Conservation (phyloP, 2,888 invertebrate species). For the Rhyacophila evoluta region DNA sequence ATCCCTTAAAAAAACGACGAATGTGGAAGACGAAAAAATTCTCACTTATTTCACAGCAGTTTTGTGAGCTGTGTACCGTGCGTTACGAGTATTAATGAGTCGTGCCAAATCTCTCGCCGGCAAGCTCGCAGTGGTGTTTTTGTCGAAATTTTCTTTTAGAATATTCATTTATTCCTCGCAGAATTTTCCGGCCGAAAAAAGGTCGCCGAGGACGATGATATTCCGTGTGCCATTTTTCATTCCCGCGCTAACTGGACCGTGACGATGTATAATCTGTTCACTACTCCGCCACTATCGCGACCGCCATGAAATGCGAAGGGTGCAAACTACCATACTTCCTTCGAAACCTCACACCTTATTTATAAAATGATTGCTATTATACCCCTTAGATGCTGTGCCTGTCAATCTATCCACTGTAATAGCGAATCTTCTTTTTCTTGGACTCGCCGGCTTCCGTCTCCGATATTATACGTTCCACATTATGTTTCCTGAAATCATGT, state of each 20-base stretch:
- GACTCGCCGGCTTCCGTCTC: neutral
- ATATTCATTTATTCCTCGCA: slow-evolving; percentile 30
- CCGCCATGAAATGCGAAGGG: too few species aligned
- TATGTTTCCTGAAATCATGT: too few species aligned
- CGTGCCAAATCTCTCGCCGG: too few species aligned
- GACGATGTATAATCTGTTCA: slow-evolving; percentile 31
- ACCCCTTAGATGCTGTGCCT: too few species aligned
- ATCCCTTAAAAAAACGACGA: too few species aligned
- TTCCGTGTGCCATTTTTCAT: slow-evolving; percentile 22
- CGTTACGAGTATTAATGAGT: too few species aligned
- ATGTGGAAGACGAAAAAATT: too few species aligned
- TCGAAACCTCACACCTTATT: too few species aligned
- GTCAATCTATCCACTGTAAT: neutral
- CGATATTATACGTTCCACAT: neutral
- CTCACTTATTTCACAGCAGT: too few species aligned
- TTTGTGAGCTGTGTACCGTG: too few species aligned
- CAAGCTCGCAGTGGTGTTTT: neutral
- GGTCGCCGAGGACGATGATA: slow-evolving; percentile 8
- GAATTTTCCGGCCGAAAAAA: slow-evolving; percentile 29
- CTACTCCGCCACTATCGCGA: neutral
- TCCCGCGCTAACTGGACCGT: slow-evolving; percentile 27
- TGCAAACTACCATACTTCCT: too few species aligned
- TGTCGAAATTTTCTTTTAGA: neutral
- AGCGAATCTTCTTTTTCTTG: neutral
- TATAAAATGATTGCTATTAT: too few species aligned